These are phyloP conservation scores for Pemphredon lugubris DNA, from an alignment of 2,888 invertebrate genomes.

Conservation along the genomic window DNA sequence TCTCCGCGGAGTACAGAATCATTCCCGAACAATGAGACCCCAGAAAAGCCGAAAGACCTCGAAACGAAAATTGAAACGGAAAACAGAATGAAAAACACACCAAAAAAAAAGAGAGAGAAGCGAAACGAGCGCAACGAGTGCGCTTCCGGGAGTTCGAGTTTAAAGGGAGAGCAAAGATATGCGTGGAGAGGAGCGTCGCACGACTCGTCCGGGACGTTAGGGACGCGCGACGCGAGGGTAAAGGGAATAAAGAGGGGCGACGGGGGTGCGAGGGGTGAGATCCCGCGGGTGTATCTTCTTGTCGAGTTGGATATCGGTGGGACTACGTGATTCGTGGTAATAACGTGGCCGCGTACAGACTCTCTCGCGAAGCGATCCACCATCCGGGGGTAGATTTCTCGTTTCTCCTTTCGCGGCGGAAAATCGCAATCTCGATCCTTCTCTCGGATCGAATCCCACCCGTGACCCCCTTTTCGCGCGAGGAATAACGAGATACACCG, in stretches of 20 bases:
- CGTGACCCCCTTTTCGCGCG: constrained; percentile 18
- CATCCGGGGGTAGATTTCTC: too few species aligned
- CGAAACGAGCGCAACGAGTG: not conserved
- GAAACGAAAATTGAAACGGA: constrained; percentile 22
- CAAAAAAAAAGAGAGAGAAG: not conserved
- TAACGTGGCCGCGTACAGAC: constrained; percentile 1
- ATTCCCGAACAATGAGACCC: constrained; percentile 76
- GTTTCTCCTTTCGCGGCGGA: too few species aligned
- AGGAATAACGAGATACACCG: constrained; percentile 49
- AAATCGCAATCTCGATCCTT: constrained; percentile 7
- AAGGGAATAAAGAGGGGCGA: not conserved
- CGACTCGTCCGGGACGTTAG: too few species aligned
- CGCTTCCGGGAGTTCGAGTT: not conserved
- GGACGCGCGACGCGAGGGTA: constrained; percentile 5
- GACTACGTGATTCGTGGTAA: constrained; percentile 7
- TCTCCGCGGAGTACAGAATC: constrained; percentile 77
- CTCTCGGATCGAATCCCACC: not conserved
- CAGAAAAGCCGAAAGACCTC: constrained; percentile 36
- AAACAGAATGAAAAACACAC: not conserved
- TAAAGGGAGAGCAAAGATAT: too few species aligned
- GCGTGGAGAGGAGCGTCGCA: too few species aligned
- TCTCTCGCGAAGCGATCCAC: constrained; percentile 3
- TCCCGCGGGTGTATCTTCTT: constrained; percentile 9
- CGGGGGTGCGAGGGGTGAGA: not conserved
- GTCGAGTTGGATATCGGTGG: constrained; percentile 1